Evolutionary conservation across 92 coral and sea anemone species (phyloP).

Genomic region (Pocillopora meandrina): DNA sequence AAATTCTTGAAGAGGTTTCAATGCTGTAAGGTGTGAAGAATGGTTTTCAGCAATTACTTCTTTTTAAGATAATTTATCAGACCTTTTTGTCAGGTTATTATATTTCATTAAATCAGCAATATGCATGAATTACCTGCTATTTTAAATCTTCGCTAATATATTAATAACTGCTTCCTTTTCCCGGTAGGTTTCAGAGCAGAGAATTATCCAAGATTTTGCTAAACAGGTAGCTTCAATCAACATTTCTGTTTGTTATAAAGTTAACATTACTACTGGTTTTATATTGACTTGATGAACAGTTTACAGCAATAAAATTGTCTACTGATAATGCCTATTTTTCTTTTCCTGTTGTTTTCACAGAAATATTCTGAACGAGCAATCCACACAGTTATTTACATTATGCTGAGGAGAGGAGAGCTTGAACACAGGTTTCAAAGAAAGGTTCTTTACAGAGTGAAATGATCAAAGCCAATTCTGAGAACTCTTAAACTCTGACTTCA

Average conservation of each 20-base stretch:
- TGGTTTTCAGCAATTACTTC: too few relatives aligned
- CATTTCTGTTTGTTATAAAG: not conserved
- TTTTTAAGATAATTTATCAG: too few relatives aligned
- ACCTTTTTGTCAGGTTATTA: too few relatives aligned
- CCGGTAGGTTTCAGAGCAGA: slow-evolving; percentile 90
- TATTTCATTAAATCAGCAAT: not conserved
- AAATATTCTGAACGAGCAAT: slow-evolving; percentile 96
- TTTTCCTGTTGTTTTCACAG: slow-evolving; percentile 34
- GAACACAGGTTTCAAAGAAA: slow-evolving; percentile 97
- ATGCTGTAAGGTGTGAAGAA: too few relatives aligned
- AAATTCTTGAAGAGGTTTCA: too few relatives aligned
- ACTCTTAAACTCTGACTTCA: not conserved
- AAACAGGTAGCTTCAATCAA: slow-evolving; percentile 74
- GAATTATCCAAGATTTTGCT: slow-evolving; percentile 91
- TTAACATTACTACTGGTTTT: too few relatives aligned
- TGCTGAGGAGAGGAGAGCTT: slow-evolving; percentile 95
- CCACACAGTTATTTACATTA: slow-evolving; percentile 88
- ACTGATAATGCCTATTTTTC: not conserved
- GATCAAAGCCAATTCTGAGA: not conserved
- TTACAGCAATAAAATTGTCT: not conserved
- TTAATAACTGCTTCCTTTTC: not conserved
- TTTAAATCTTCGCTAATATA: not conserved
- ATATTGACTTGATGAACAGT: too few relatives aligned
- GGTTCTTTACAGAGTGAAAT: slow-evolving; percentile 94
- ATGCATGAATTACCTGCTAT: not conserved